Percentiles rank a stretch among this genome's conserved stretches.
These are phyloP conservation scores for Mastigias papua DNA, from an alignment of 30 jellyfish, hydroid and myxozoan species.

Conservation along the genomic window DNA sequence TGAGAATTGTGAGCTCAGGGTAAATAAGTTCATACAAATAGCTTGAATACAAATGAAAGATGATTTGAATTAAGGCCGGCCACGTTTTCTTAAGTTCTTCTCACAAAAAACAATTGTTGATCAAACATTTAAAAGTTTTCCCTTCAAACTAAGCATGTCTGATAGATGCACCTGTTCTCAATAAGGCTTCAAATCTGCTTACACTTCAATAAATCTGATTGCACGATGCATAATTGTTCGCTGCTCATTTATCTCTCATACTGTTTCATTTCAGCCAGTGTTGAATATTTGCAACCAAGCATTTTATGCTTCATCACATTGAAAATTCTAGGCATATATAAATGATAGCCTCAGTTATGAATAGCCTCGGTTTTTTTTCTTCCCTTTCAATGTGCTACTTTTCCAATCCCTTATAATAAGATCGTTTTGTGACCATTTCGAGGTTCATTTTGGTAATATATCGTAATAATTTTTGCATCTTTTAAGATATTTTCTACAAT, in stretches of 20 bases:
- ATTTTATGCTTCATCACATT: background rate
- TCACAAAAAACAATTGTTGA: constrained; percentile 58
- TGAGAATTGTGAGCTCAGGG: constrained; percentile 46
- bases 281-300: background rate
- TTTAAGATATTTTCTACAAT: too few relatives aligned
- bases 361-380: too few relatives aligned
- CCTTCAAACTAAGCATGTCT: constrained; percentile 35
- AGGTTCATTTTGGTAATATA: too few relatives aligned
- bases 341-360: too few relatives aligned
- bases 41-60: constrained; percentile 35
- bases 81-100: constrained; percentile 60
- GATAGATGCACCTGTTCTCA: constrained; percentile 49
- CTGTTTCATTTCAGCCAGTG: background rate
- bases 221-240: background rate
- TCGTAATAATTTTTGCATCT: too few relatives aligned
- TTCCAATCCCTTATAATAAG: too few relatives aligned
- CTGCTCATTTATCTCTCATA: constrained; percentile 12
- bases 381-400: too few relatives aligned
- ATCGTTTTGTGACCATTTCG: too few relatives aligned
- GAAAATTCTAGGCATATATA: too few relatives aligned
- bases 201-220: background rate
- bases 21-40: constrained; percentile 41
- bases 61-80: constrained; percentile 61
- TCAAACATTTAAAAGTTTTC: constrained; percentile 35
- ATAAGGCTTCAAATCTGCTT: constrained; percentile 6